Conservation (phyloP, 1,140 invertebrate genomes). For the Himalopsyche phryganea region DNA sequence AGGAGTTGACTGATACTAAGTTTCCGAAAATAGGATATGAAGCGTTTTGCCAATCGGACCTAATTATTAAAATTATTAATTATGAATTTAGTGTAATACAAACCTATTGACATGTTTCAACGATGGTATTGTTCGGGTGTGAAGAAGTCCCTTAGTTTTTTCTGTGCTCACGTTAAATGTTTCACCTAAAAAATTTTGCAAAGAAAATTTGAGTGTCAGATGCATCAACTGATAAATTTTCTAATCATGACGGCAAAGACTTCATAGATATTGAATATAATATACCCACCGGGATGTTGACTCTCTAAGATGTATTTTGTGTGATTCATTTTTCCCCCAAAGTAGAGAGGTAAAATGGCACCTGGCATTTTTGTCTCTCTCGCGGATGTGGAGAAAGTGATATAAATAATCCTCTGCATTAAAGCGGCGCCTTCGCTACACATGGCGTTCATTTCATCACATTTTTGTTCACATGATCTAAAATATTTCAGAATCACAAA, state of each 20-base stretch:
- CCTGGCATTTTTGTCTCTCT: slow-evolving; percentile 6
- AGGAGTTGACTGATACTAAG: too few relatives aligned
- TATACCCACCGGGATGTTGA: slow-evolving; percentile 9
- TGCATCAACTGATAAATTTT: background rate
- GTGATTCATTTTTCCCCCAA: slow-evolving; percentile 16
- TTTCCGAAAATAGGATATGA: too few relatives aligned
- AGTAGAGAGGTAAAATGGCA: slow-evolving; percentile 9
- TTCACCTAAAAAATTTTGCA: slow-evolving; percentile 14
- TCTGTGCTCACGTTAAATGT: slow-evolving; percentile 19
- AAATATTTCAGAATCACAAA: background rate
- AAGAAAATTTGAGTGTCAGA: background rate
- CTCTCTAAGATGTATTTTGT: slow-evolving; percentile 18
- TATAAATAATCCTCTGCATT: slow-evolving; percentile 14
- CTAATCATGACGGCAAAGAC: background rate
- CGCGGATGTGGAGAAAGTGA: slow-evolving; percentile 9
- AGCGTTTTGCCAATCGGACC: too few relatives aligned
- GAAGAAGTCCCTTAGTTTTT: slow-evolving; percentile 16
- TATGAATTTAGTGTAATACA: too few relatives aligned
- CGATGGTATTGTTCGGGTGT: slow-evolving; percentile 4
- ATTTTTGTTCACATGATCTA: slow-evolving; percentile 22
- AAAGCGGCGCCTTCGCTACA: slow-evolving; percentile 23
- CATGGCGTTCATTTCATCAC: slow-evolving; percentile 3
- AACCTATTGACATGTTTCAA: slow-evolving; percentile 27
- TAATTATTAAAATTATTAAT: too few relatives aligned
- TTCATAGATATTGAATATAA: background rate